These are phyloP conservation scores for Scotopteryx bipunctaria DNA, from an alignment of 2,888 invertebrate genomes.

Conservation along the genomic window DNA sequence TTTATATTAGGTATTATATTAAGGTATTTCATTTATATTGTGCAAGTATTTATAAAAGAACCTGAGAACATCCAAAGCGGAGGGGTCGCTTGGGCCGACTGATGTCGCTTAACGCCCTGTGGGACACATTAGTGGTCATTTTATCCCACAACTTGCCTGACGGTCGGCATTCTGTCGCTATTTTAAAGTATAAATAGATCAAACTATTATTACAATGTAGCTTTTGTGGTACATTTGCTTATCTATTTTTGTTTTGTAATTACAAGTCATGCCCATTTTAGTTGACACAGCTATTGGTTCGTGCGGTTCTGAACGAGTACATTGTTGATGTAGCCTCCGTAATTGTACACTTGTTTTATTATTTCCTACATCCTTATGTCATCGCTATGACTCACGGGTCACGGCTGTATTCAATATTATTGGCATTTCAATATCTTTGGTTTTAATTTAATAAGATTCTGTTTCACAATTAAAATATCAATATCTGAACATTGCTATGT, in stretches of 20 bases:
- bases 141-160: slow-evolving; percentile 19
- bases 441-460: too few species aligned
- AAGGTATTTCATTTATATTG: too few species aligned
- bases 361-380: not conserved
- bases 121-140: slow-evolving; percentile 16
- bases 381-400: not conserved
- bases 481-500: too few species aligned
- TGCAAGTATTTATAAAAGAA: not conserved
- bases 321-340: not conserved
- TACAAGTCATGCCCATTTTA: not conserved
- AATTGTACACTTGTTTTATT: not conserved
- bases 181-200: not conserved
- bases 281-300: not conserved
- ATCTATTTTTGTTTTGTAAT: not conserved
- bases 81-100: not conserved
- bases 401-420: too few species aligned
- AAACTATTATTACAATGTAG: too few species aligned
- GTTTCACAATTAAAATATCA: too few species aligned
- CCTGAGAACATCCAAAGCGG: not conserved
- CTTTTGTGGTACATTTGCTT: too few species aligned
- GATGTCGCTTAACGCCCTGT: slow-evolving; percentile 7
- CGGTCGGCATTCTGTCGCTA: not conserved
- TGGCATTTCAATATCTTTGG: too few species aligned
- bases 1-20: too few species aligned
- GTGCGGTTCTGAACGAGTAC: not conserved